Conservation (phyloP, 1,140 invertebrate species). For the Ericerus pela region DNA sequence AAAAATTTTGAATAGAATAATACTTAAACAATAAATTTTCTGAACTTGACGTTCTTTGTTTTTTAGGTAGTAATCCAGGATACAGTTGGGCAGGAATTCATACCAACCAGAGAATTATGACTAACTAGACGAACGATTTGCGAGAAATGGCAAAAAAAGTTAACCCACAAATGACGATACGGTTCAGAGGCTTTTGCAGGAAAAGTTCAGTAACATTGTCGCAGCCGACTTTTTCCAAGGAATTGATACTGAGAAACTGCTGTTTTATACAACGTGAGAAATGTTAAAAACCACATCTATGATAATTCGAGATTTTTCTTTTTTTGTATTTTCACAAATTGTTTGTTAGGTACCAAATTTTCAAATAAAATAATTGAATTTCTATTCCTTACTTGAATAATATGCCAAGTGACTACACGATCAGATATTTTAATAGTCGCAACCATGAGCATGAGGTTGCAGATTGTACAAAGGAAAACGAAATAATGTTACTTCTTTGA, state of each 20-base stretch:
- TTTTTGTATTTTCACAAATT: too few relatives aligned
- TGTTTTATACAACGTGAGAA: conserved; percentile 35
- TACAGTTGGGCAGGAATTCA: conserved; percentile 42
- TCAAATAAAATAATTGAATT: too few relatives aligned
- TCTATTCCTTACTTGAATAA: too few relatives aligned
- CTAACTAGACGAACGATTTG: conserved; percentile 32
- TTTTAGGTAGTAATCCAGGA: conserved; percentile 13
- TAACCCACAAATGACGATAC: conserved; percentile 39
- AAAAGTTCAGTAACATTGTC: conserved; percentile 40
- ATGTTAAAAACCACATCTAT: conserved; percentile 1
- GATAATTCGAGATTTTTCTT: too few relatives aligned
- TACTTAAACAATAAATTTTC: neutral
- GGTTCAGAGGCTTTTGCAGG: conserved; percentile 39
- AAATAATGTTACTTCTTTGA: too few relatives aligned
- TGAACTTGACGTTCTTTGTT: too few relatives aligned
- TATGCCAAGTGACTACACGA: too few relatives aligned
- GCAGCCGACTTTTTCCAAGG: conserved; percentile 43
- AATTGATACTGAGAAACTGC: conserved; percentile 41
- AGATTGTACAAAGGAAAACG: too few relatives aligned
- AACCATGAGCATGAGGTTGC: too few relatives aligned
- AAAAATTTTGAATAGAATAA: neutral
- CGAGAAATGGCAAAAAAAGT: conserved; percentile 38
- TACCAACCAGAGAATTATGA: conserved; percentile 34
- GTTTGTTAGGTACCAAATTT: too few relatives aligned
- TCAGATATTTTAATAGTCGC: too few relatives aligned